Conservation (phyloP, 2,797 vertebrate genomes). For the Dipus sagitta region DNA sequence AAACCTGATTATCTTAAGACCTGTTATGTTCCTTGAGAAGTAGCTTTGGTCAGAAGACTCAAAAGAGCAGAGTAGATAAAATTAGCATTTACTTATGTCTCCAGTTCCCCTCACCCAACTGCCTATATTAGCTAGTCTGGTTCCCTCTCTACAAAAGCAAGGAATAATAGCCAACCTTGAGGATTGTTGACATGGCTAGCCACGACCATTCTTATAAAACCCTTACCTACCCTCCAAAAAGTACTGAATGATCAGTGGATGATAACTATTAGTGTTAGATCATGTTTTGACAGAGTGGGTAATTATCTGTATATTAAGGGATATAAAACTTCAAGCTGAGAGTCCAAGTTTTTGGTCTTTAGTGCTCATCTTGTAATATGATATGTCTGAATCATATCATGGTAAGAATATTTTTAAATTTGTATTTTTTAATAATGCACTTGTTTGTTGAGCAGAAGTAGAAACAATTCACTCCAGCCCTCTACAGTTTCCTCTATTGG, state of each 20-base stretch:
- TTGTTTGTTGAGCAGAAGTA: background rate
- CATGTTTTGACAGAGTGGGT: background rate
- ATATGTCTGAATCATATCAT: background rate
- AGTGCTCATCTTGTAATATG: background rate
- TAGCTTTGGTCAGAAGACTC: background rate
- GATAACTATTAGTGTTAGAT: too few relatives aligned
- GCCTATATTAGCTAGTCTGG: background rate
- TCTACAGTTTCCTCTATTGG: background rate
- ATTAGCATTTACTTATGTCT: too few relatives aligned
- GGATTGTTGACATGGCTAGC: background rate
- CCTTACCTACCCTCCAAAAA: background rate
- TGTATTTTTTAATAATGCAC: background rate
- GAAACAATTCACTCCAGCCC: background rate
- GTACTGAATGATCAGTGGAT: background rate
- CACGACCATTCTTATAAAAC: background rate
- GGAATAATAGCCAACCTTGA: background rate
- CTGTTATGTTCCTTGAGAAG: background rate
- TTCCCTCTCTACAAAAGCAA: background rate
- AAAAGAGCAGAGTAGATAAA: background rate
- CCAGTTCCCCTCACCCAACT: background rate
- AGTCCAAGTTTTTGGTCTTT: background rate
- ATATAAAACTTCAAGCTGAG: background rate
- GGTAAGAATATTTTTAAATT: too few relatives aligned
- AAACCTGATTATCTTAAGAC: background rate
- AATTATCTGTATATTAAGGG: background rate